Base-by-base conservation (phyloP, 2,113 vertebrate genomes). In the Aldabrachelys gigantea region DNA sequence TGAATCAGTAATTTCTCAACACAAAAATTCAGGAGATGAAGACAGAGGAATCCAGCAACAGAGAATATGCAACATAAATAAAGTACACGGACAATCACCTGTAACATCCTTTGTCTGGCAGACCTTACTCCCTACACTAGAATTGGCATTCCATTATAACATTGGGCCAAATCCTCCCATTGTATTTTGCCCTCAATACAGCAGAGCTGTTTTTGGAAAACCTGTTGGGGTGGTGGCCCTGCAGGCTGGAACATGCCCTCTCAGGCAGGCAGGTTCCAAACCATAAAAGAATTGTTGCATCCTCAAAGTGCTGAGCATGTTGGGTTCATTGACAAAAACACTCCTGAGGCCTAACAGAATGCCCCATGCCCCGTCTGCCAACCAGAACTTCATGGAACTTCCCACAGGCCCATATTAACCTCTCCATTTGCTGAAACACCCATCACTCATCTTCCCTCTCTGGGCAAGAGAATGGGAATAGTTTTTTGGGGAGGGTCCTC, bases 371-470 rank as follows among this genome's bases (percentile, higher is more conserved):
- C 35, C 1, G 2, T 81, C 47, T 83, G 53, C 49, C 80, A 62
- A 22, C 38, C 57, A 72, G 41, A 59, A 13, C 3, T 25, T 10
- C 5, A 10, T 35, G n/a, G n/a, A 84, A 10, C 21, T 81, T 88
- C 44, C 16, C 16, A 41, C 25, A n/a, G 82, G 41, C 56, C 47
- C 1, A 0, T 50, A 5, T 19, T n/a, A 38, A n/a, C 44, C 0
- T 2, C 24, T 3, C 5, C 16, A 21, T 69, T 69, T 69, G 35
- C 65, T 69, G 65, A 69, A 21, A 69, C 4, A 69, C 65, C 35
- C 65, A 38, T 38, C 65, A 38, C 8, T 69, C 65, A 21, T 69
- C 65, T n/a, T n/a, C 65, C 65, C 35, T 69, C 65, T n/a, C 16
- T n/a, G 65, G 65, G 62, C 31, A 65, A 35, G 29, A n/a, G 35